Conservation (phyloP, 2,888 invertebrate genomes). For the Amaurobius ferox region DNA sequence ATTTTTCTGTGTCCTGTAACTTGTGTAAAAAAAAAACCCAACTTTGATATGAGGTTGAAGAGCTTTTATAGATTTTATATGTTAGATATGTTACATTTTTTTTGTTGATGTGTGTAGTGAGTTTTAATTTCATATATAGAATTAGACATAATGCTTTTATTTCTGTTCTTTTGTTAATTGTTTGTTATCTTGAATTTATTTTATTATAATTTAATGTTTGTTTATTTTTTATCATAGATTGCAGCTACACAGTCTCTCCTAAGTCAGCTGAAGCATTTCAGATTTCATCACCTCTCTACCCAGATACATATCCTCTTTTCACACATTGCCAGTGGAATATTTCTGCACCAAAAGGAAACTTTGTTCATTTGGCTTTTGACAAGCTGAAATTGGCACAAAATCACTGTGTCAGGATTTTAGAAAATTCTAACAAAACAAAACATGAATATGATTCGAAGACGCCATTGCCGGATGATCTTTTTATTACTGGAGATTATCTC, state of each 20-base stretch:
- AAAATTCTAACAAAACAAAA: background rate
- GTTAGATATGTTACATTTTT: too few relatives aligned
- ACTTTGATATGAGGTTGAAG: too few relatives aligned
- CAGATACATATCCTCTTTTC: constrained; percentile 61
- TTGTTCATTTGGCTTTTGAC: constrained; percentile 47
- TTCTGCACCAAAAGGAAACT: constrained; percentile 10
- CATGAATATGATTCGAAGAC: background rate
- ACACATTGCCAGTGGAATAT: constrained; percentile 53
- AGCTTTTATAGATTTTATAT: too few relatives aligned
- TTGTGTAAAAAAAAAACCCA: too few relatives aligned
- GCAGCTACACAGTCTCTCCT: background rate
- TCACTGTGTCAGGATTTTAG: constrained; percentile 38
- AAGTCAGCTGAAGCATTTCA: background rate
- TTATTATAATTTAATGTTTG: too few relatives aligned
- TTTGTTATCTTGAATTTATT: too few relatives aligned
- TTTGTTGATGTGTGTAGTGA: too few relatives aligned
- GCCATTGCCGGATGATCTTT: constrained; percentile 30
- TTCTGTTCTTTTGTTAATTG: too few relatives aligned
- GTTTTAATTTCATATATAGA: too few relatives aligned
- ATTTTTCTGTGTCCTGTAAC: too few relatives aligned
- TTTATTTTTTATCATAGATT: too few relatives aligned
- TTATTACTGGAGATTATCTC: constrained; percentile 16
- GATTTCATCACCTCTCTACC: constrained; percentile 50
- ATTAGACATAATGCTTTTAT: too few relatives aligned
- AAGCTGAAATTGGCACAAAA: constrained; percentile 35